Conservation (phyloP, 2,888 invertebrate species). For the Lamellibrachia columna region DNA sequence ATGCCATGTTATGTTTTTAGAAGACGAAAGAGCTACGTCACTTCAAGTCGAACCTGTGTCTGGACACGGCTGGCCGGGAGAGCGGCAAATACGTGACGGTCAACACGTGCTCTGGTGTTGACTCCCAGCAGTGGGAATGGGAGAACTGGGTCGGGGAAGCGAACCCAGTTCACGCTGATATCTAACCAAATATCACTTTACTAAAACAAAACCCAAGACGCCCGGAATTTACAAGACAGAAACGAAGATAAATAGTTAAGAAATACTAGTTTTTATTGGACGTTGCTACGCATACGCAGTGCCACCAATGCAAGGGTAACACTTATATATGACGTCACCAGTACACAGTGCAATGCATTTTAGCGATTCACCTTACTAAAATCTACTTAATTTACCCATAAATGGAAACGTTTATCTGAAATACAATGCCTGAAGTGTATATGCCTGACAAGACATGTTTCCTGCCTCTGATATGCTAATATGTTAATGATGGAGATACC, state of each 20-base stretch:
- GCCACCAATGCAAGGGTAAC: too few species aligned
- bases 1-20: slow-evolving; percentile 42
- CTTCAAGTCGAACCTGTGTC: slow-evolving; percentile 19
- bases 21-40: slow-evolving; percentile 57
- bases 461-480: too few species aligned
- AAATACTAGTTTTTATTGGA: not conserved
- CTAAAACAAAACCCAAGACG: not conserved
- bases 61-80: slow-evolving; percentile 20
- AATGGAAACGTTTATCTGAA: too few species aligned
- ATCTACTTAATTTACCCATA: too few species aligned
- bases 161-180: not conserved
- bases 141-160: slow-evolving; percentile 43
- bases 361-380: too few species aligned
- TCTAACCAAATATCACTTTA: not conserved
- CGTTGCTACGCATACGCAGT: not conserved
- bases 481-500: too few species aligned
- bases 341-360: too few species aligned
- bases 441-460: too few species aligned
- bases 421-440: too few species aligned
- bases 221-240: not conserved
- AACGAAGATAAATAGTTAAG: not conserved
- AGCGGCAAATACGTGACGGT: slow-evolving; percentile 60
- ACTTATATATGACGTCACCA: too few species aligned
- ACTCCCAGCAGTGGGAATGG: slow-evolving; percentile 62
- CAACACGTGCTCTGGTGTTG: slow-evolving; percentile 51